A percentile compares a stretch with the other conserved stretches of the same genome.
phyloP scores from a whole-genome alignment of 2,888 invertebrate genomes.

The Anoncus sp. region DNA sequence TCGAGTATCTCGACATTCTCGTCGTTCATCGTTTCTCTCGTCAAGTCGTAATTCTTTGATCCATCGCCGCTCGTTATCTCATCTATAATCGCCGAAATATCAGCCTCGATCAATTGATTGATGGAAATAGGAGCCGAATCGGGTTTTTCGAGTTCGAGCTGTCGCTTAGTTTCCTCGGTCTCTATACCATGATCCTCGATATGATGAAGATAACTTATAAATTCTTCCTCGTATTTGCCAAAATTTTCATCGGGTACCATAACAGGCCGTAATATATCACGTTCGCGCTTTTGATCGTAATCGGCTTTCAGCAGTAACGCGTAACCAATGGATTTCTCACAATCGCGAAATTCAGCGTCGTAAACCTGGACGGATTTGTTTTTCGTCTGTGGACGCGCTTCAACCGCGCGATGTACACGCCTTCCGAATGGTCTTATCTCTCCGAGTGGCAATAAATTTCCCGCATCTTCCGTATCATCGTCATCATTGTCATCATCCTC shows the following conservation, averaged over 20 bases:
- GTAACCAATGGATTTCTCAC: slow-evolving; percentile 78
- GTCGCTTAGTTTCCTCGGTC: slow-evolving; percentile 68
- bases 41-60: too few species aligned
- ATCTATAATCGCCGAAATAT: slow-evolving; percentile 45
- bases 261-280: slow-evolving; percentile 62
- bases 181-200: slow-evolving; percentile 74
- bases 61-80: slow-evolving; percentile 4
- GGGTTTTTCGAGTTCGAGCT: slow-evolving; percentile 54
- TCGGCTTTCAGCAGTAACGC: slow-evolving; percentile 72
- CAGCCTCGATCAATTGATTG: slow-evolving; percentile 76
- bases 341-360: slow-evolving; percentile 72
- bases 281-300: slow-evolving; percentile 59
- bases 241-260: slow-evolving; percentile 66
- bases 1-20: slow-evolving; percentile 58
- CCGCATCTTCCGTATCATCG: slow-evolving; percentile 42
- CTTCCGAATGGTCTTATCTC: slow-evolving; percentile 72
- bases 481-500: slow-evolving; percentile 59
- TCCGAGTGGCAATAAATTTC: slow-evolving; percentile 49
- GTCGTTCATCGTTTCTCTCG: slow-evolving; percentile 23
- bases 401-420: slow-evolving; percentile 67
- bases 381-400: slow-evolving; percentile 57
- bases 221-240: slow-evolving; percentile 78
- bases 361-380: slow-evolving; percentile 75
- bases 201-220: slow-evolving; percentile 75
- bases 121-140: slow-evolving; percentile 72